Evolutionary conservation across 2,797 vertebrate genomes (phyloP).

Genomic region (Carcharodon carcharias): DNA sequence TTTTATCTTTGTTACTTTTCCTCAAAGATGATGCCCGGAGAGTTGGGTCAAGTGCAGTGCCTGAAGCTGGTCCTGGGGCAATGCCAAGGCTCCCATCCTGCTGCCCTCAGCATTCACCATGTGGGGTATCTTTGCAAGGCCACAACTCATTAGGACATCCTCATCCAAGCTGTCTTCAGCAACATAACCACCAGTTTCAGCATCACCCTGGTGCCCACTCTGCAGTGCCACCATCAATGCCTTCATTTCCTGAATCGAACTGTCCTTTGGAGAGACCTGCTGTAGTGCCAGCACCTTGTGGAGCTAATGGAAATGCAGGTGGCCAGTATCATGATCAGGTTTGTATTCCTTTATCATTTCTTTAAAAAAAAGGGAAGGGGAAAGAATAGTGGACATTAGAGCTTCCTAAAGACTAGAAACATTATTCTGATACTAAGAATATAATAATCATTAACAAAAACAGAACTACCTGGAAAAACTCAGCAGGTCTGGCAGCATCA

Average conservation of each 20-base stretch:
- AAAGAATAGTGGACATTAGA: background rate
- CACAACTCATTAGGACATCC: constrained; percentile 78
- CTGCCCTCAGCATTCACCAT: constrained; percentile 95
- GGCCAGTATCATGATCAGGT: constrained; percentile 88
- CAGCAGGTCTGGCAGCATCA: no score
- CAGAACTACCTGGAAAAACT: no score
- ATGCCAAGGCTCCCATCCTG: constrained; percentile 94
- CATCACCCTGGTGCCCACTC: constrained; percentile 80
- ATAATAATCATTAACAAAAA: background rate
- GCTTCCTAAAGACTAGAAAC: background rate
- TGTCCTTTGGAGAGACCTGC: constrained; percentile 84
- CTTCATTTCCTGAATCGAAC: constrained; percentile 74
- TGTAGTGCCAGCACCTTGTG: constrained; percentile 74
- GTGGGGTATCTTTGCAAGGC: constrained; percentile 76
- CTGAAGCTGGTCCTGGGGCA: constrained; percentile 71
- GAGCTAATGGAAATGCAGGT: constrained; percentile 64
- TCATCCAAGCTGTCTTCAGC: constrained; percentile 83
- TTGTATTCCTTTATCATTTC: constrained; percentile 37
- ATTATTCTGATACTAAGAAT: background rate
- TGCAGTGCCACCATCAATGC: constrained; percentile 66
- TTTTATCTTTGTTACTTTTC: constrained; percentile 39
- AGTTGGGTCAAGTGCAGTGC: constrained; percentile 60
- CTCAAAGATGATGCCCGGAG: constrained; percentile 74
- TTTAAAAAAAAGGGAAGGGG: background rate
- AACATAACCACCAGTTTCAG: constrained; percentile 73